Evolutionary conservation across 1,140 invertebrate genomes (phyloP), one percentile per base, ranked within the genome.

Genomic region (Monomorium pharaonis): DNA sequence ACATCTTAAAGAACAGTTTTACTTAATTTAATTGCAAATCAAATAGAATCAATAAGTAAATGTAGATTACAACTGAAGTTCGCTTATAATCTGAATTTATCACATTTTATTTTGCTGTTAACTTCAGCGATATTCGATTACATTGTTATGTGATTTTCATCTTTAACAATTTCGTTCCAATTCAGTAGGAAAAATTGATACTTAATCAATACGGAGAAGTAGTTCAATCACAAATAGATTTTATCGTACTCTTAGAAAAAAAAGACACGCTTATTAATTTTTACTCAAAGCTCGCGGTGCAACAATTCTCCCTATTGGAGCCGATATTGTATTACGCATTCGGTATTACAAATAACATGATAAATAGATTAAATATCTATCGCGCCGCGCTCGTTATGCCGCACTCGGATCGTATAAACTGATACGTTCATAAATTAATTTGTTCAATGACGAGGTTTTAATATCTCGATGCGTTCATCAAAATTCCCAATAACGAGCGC

Each of bases 381-480:
- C 69, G 24, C 33, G 21, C 24, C 44, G n/a, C 44, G 77, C 37
- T 83, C 69, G 67, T 72, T 58, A 72, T 12, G 75, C 42, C 75
- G 16, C 30, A 62, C 27, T 21, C 51, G 49, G 44, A 0, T 62
- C 60, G n/a, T 27, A 51, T 74, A 83, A 83, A 83, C 30, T 58
- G 67, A 72, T 74, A 83, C 27, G 69, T 72, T 58, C 27, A 70
- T 27, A 58, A 83, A 83, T 83, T 83, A 83, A 83, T 83, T 83
- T 83, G 78, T 83, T 83, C 51, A 83, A 83, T 30, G 24, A n/a
- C 37, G 51, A 18, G 67, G 27, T 83, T 83, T 83, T 83, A 83
- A 72, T 83, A 83, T 83, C 67, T 83, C 67, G 78, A 47, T 27
- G 78, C 78, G 67, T 83, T 83, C 67, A 83, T 83, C 78, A 83